Evolutionary conservation across 2,113 vertebrate species (phyloP), one percentile per base, ranked within the genome.

Genomic region (Varanus komodoensis): DNA sequence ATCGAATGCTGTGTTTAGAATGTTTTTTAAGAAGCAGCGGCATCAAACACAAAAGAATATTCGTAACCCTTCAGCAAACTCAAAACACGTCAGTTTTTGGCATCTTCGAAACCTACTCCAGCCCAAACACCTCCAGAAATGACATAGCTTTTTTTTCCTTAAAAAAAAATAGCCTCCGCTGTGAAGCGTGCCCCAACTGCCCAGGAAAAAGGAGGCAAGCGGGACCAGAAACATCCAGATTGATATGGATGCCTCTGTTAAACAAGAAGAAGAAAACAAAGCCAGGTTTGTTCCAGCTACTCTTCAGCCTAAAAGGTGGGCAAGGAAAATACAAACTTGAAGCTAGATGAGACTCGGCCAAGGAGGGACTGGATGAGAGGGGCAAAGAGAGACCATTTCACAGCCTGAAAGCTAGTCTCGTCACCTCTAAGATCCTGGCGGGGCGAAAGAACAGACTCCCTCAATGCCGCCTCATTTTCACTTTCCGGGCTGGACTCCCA

Each of bases 401-500:
- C 95, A 91, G 93, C 93, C 93, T 93, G 92, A 94, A 82, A 89
- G 88, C 95, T 91, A 74, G 93, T 94, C 89, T 93, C 94, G 86
- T 89, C 88, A 94, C 92, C 96, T 95, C 88, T 77, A 15, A 0
- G 52, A 95, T 94, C 94, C 91, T 2, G 77, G 91, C 52, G 8
- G 52, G 44, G 19, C 8, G 67, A 57, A 27, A 4, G 2, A 9
- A 91, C 86, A 81, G 94, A 81, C 90, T 90, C 90, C 50, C 94
- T 99, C 97, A 99, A 93, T 99, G 99, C 79, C 99, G 98, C 92
- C 99, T 98, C 98, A 99, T 99, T 97, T 99, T 99, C 71, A 99
- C 98, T 96, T 98, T 98, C 91, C 99, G 98, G 87, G 97, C 97
- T 0, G 98, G 98, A 93, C 98, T 98, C 92, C 98, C 96, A 0